Conservation (phyloP, 1,140 invertebrate genomes). For the Aphis gossypii region DNA sequence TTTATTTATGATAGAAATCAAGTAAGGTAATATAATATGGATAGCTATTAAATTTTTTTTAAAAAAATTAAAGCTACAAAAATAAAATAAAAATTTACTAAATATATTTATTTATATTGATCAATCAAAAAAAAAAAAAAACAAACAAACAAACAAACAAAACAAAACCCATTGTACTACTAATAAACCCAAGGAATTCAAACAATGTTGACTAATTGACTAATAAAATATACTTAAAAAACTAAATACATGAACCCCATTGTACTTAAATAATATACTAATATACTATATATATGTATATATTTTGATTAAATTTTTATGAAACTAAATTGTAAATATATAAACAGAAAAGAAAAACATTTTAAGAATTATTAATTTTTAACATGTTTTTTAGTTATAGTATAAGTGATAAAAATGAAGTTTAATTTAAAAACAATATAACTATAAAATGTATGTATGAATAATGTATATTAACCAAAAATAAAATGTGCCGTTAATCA, state of each 20-base stretch:
- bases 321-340: neutral
- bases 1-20: slow-evolving; percentile 11
- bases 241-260: slow-evolving; percentile 46
- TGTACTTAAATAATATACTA: neutral
- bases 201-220: slow-evolving; percentile 53
- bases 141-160: slow-evolving; percentile 30
- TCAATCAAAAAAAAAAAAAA: slow-evolving; percentile 44
- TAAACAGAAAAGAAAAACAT: neutral
- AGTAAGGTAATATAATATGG: slow-evolving; percentile 22
- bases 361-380: neutral
- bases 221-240: slow-evolving; percentile 45
- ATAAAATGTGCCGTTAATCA: neutral
- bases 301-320: slow-evolving; percentile 42
- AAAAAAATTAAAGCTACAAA: slow-evolving; percentile 10
- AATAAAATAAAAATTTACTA: slow-evolving; percentile 3
- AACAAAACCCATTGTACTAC: slow-evolving; percentile 7
- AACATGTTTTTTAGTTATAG: neutral
- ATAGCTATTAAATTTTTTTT: slow-evolving; percentile 31
- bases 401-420: neutral
- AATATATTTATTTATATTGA: slow-evolving; percentile 42
- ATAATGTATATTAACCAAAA: neutral
- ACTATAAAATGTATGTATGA: neutral
- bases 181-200: slow-evolving; percentile 49
- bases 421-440: slow-evolving; percentile 14
- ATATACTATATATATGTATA: neutral